These are phyloP conservation scores for Bathynomus jamesi DNA, from an alignment of 1,140 invertebrate species.

Conservation along the genomic window DNA sequence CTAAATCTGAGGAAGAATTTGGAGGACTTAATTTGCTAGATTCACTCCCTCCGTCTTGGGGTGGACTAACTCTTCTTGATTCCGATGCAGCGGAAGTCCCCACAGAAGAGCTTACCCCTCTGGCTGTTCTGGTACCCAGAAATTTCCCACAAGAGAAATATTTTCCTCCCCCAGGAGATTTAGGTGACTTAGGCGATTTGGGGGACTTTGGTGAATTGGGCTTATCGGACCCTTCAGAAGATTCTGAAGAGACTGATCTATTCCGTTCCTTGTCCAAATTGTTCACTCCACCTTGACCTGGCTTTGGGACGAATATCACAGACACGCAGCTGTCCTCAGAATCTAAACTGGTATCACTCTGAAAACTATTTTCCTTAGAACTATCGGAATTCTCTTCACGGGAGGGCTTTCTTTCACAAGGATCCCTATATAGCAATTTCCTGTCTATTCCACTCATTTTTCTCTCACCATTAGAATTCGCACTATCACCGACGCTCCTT, in stretches of 20 bases:
- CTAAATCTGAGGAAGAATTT: no score
- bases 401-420: constrained; percentile 54
- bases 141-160: constrained; percentile 13
- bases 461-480: not conserved
- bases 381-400: constrained; percentile 78
- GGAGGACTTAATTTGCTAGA: not conserved
- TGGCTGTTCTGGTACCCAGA: constrained; percentile 7
- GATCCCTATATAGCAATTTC: constrained; percentile 27
- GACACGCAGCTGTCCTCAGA: constrained; percentile 86
- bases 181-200: constrained; percentile 34
- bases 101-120: not conserved
- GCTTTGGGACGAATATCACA: constrained; percentile 76
- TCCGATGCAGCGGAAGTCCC: not conserved
- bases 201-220: constrained; percentile 37
- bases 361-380: constrained; percentile 78
- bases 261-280: constrained; percentile 26
- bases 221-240: constrained; percentile 37
- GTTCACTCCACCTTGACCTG: constrained; percentile 41
- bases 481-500: not conserved
- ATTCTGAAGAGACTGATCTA: constrained; percentile 38
- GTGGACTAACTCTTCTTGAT: not conserved
- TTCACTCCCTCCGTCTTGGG: not conserved
- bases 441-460: constrained; percentile 16
- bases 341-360: constrained; percentile 86
- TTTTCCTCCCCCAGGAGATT: constrained; percentile 24